These are phyloP conservation scores for Cyclura pinguis DNA, from an alignment of 2,797 vertebrate genomes.

Conservation along the genomic window DNA sequence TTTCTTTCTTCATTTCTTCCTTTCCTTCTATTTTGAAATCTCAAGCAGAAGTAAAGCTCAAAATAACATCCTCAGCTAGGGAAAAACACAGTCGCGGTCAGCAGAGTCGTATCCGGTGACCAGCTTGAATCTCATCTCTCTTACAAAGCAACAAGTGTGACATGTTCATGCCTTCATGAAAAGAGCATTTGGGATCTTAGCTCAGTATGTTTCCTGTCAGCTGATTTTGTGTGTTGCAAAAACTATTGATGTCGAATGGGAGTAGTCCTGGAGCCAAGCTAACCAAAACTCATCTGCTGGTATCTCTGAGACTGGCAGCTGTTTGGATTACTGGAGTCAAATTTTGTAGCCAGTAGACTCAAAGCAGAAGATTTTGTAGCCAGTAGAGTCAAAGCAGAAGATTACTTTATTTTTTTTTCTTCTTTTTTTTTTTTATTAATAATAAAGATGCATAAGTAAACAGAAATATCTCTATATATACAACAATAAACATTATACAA, in stretches of 20 bases:
- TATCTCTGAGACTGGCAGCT: background rate
- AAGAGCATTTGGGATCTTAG: background rate
- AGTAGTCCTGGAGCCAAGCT: background rate
- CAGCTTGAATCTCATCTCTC: background rate
- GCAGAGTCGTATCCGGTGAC: background rate
- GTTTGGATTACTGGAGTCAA: background rate
- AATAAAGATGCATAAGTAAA: too few relatives aligned
- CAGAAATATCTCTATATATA: too few relatives aligned
- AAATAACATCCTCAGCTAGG: conserved; percentile 33
- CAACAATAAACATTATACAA: too few relatives aligned
- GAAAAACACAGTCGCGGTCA: background rate
- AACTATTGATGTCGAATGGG: background rate
- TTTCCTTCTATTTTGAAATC: conserved; percentile 26
- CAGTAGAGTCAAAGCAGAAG: too few relatives aligned
- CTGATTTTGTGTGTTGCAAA: background rate
- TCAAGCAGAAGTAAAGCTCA: conserved; percentile 29
- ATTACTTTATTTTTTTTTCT: too few relatives aligned
- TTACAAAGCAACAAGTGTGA: background rate
- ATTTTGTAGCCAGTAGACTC: background rate
- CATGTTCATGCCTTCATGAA: background rate
- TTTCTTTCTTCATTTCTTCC: background rate
- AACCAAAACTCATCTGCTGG: too few relatives aligned
- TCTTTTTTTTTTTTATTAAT: too few relatives aligned
- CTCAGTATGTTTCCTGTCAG: background rate
- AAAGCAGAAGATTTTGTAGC: background rate